A percentile compares a stretch with the other conserved stretches of the same genome.
phyloP scores from a whole-genome alignment of 2,888 invertebrate species.

The Plemyria rubiginata region DNA sequence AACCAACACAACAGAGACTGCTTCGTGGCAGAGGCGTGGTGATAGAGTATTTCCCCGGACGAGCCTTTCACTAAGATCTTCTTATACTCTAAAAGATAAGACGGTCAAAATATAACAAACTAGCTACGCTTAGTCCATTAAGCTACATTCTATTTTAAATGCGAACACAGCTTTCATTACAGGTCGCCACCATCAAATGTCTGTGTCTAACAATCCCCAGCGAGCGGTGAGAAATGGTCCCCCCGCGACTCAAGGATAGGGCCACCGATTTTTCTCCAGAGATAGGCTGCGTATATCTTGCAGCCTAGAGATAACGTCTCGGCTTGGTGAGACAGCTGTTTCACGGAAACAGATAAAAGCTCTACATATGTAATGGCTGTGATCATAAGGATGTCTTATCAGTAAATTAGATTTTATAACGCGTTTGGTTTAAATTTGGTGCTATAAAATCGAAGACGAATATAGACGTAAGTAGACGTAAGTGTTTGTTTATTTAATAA shows the following conservation, averaged over 20 bases:
- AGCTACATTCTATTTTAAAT: background rate
- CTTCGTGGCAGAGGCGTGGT: too few relatives aligned
- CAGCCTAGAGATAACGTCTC: slow-evolving; percentile 53
- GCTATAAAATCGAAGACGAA: too few relatives aligned
- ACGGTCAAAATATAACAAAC: too few relatives aligned
- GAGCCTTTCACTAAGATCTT: too few relatives aligned
- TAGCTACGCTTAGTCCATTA: too few relatives aligned
- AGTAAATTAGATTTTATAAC: slow-evolving; percentile 34
- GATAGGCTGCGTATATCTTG: slow-evolving; percentile 65
- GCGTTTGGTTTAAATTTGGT: background rate
- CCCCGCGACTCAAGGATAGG: slow-evolving; percentile 60
- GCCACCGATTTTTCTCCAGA: slow-evolving; percentile 69
- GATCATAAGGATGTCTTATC: slow-evolving; percentile 37
- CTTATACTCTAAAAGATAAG: too few relatives aligned
- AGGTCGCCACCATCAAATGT: slow-evolving; percentile 50
- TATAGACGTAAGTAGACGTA: too few relatives aligned
- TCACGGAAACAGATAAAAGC: slow-evolving; percentile 42
- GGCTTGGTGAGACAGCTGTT: slow-evolving; percentile 58
- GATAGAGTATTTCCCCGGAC: too few relatives aligned
- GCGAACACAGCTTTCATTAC: slow-evolving; percentile 39
- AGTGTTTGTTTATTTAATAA: too few relatives aligned
- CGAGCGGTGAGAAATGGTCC: slow-evolving; percentile 63
- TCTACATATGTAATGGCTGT: slow-evolving; percentile 36
- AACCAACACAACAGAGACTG: too few relatives aligned
- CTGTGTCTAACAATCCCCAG: slow-evolving; percentile 58